Percentiles rank a stretch among this genome's conserved stretches.
Evolutionary conservation across 2,888 invertebrate genomes (phyloP).

Genomic region (Erpobdella octoculata): DNA sequence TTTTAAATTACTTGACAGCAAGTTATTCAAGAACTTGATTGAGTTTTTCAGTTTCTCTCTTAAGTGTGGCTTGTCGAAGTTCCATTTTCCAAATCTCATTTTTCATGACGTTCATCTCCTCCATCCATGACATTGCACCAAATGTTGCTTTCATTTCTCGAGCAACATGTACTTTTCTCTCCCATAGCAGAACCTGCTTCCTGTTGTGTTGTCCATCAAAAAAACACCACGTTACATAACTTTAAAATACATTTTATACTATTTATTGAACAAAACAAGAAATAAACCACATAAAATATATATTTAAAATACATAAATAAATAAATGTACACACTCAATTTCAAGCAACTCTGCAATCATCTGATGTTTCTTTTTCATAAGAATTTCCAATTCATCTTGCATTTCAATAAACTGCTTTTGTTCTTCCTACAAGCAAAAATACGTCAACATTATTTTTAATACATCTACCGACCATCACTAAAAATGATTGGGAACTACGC

Average conservation of each 20-base stretch:
- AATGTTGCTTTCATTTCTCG: conserved; percentile 23
- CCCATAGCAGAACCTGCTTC: conserved; percentile 24
- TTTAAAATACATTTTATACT: too few relatives aligned
- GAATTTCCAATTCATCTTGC: not conserved
- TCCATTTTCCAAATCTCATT: conserved; percentile 25
- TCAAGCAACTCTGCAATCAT: conserved; percentile 21
- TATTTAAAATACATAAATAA: too few relatives aligned
- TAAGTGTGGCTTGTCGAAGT: conserved; percentile 1
- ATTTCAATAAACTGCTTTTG: not conserved
- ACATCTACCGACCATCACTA: too few relatives aligned
- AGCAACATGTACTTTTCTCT: conserved; percentile 20
- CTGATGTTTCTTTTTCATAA: conserved; percentile 5
- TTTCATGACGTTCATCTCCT: conserved; percentile 21
- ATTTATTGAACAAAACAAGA: too few relatives aligned
- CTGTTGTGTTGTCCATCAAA: not conserved
- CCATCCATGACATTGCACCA: conserved; percentile 10
- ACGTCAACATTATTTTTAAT: too few relatives aligned
- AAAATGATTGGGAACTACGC: too few relatives aligned
- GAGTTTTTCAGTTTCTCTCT: conserved; percentile 22
- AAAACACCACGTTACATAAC: too few relatives aligned
- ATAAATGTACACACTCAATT: too few relatives aligned
- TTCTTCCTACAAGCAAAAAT: conserved; percentile 13
- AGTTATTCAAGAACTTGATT: conserved; percentile 19
- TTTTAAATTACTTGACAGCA: conserved; percentile 11
- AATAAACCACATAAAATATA: too few relatives aligned